phyloP scores from a whole-genome alignment of 2,888 invertebrate genomes.

The Agrochola lota region DNA sequence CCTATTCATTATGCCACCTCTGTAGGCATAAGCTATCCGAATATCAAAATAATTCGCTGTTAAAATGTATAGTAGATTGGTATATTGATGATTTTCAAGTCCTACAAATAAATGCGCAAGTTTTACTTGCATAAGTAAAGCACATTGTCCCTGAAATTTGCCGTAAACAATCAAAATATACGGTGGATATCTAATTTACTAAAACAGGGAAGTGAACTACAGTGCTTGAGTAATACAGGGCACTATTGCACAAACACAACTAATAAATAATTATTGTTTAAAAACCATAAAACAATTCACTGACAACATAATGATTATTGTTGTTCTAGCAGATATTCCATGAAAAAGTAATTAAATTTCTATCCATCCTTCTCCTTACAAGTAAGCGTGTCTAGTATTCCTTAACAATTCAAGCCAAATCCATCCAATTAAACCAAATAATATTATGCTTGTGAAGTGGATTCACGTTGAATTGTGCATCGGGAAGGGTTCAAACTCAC shows the following conservation, averaged over 20 bases:
- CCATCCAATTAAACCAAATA: background rate
- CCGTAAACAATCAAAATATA: slow-evolving; percentile 5
- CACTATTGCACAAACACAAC: slow-evolving; percentile 26
- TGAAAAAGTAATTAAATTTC: background rate
- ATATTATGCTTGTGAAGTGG: background rate
- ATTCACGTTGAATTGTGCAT: too few species aligned
- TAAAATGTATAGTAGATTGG: too few species aligned
- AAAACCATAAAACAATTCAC: slow-evolving; percentile 21
- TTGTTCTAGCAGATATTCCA: background rate
- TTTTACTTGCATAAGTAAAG: background rate
- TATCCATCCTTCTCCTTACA: background rate
- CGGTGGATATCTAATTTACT: background rate
- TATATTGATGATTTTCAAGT: background rate
- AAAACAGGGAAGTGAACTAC: slow-evolving; percentile 3
- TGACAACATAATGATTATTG: background rate
- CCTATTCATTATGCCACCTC: too few species aligned
- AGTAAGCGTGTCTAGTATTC: background rate
- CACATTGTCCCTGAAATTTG: background rate
- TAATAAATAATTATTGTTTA: slow-evolving; percentile 18
- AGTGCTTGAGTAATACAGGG: background rate
- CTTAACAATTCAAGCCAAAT: too few species aligned
- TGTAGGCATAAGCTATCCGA: too few species aligned
- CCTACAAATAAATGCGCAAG: background rate
- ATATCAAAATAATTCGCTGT: too few species aligned
- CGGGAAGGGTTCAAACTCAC: too few species aligned